Percentiles rank a stretch among this genome's conserved stretches.
phyloP scores from a whole-genome alignment of 1,140 invertebrate species.

The Atta colombica region DNA sequence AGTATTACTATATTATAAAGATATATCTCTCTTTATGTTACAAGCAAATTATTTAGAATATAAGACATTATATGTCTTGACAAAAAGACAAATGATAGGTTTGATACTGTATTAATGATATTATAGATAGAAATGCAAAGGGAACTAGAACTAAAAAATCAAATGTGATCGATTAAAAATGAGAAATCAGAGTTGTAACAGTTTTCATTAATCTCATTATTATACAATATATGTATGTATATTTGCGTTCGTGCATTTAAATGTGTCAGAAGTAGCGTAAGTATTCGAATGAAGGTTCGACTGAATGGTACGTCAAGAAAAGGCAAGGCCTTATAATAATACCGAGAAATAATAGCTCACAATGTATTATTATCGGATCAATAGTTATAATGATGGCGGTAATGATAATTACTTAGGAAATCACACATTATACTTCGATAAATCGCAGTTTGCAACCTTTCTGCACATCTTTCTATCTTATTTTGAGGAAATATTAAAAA shows the following conservation, averaged over 20 bases:
- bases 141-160: neutral
- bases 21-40: too few relatives aligned
- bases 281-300: neutral
- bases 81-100: neutral
- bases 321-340: constrained; percentile 50
- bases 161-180: neutral
- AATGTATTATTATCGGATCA: constrained; percentile 53
- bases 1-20: too few relatives aligned
- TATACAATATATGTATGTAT: neutral
- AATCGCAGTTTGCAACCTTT: constrained; percentile 7
- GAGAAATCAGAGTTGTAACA: neutral
- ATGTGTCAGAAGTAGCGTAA: neutral
- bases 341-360: constrained; percentile 18
- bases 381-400: neutral
- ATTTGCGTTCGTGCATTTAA: constrained; percentile 25
- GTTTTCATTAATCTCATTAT: neutral
- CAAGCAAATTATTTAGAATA: too few relatives aligned
- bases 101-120: neutral
- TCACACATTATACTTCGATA: constrained; percentile 17
- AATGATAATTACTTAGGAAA: constrained; percentile 42
- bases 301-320: neutral
- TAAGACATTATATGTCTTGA: too few relatives aligned
- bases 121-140: neutral
- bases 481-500: constrained; percentile 8
- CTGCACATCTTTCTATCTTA: constrained; percentile 6